Base-by-base conservation (phyloP, 2,888 invertebrate species). In the Trissolcus japonicus region DNA sequence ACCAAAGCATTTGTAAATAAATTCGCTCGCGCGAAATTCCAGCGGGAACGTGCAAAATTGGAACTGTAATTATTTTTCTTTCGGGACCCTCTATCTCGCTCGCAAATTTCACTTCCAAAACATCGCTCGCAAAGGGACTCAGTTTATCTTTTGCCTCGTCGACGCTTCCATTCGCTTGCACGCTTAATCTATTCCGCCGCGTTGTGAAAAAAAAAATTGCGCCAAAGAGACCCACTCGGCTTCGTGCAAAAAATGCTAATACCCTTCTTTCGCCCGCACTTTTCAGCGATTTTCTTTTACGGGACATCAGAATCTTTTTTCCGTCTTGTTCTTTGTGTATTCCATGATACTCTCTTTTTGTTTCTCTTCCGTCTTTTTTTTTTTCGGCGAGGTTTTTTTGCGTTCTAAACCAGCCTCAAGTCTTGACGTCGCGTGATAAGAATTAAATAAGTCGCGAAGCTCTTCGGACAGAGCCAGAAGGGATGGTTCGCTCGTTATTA, bases 41-140 rank as follows among this genome's bases (percentile, higher is more conserved):
- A 79, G 21, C 16, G 72, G 48, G 79, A 69, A 53, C 69, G 71
- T 17, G 67, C 66, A 76, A 82, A 80, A 83, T 83, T 81, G 82
- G 78, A 81, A 83, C 77, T 78, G 80, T 81, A 84, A 84, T 84
- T 84, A 82, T 82, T 83, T 83, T 81, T 80, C 80, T 80, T 81
- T 78, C 74, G 69, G 76, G 57, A 57, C 76, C 53, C 78, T 62
- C 76, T 29, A 14, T 50, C 61, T 55, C 55, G 56, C 76, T 73
- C 75, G 69, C 67, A 78, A 79, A 79, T 79, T 80, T 80, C 78
- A 75, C 78, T 78, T 74, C 76, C 78, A 79, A 76, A 65, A 72
- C 78, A 63, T 60, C 60, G 56, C 25, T 66, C 62, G 69, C 68
- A 80, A 81, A 81, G 78, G 78, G 78, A 74, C 67, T 48, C 62